Base-by-base conservation (phyloP, 2,888 invertebrate species). In the Mythimna vitellina region DNA sequence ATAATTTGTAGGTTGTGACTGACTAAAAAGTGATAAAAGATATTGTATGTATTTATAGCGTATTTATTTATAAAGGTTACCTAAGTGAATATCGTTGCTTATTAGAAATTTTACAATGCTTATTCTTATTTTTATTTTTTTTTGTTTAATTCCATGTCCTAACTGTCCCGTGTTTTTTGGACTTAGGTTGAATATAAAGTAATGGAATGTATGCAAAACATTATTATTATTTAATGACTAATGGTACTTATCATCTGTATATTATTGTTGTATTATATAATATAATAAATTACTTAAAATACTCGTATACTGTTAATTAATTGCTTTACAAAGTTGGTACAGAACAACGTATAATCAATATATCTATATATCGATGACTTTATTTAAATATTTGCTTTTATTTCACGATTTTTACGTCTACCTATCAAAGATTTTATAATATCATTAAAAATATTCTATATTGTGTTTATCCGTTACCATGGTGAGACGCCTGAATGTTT, bases 1-100 rank as follows among this genome's bases (percentile, higher is more conserved):
- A 38, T 58, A n/a, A 42, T 42, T 60, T 60, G 58, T 60, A 38
- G 22, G 38, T 17, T 22, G 17, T 61, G 60, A 42, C 38, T 61
- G 42, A 61, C 42, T 22, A 9, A 61, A 1, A 61, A 61, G 38
- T 42, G 9, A 22, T 60, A 38, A 60, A 60, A 38, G 9, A 22
- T 22, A 17, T 60, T 38, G 14, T 22, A 60, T 60, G 14, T 60
- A 60, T 32, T 58, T n/a, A 38, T 58, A 22, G 22, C 22, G 7
- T 58, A 35, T 35, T 58, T 58, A 6, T 32, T 12, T 35, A 35
- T n/a, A 12, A 7, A 58, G 32, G 58, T 38, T 12, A 3, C 6
- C 0, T 22, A 22, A 38, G 58, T 35, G 35, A 14, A 7, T 3
- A 58, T 32, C 10, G 57, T 35, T 58, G 14, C 35, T n/a, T 17